Base-by-base conservation (phyloP, 2,888 invertebrate species). In the Acanthacorydalis orientalis region DNA sequence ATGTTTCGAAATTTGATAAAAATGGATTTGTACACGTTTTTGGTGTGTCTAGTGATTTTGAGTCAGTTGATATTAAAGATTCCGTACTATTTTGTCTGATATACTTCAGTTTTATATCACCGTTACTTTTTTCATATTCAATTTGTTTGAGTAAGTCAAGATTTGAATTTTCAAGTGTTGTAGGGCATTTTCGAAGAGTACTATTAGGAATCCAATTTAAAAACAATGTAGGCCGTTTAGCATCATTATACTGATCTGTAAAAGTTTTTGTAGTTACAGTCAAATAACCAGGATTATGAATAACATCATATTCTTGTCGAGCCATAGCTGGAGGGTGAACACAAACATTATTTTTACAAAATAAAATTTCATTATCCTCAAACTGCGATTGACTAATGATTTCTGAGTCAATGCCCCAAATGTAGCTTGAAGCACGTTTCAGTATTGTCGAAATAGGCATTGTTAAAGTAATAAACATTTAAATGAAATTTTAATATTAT, bases 341-440 rank as follows among this genome's bases (percentile, higher is more conserved):
- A 65, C 95, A 96, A 34, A 96, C 92, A 67, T 96, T 95, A 64
- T 96, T 96, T 69, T 95, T 96, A 67, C 88, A 87, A 64, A 86
- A 88, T 44, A 88, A 69, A 50, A 85, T 78, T 69, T 88, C 88
- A 59, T 87, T 87, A 65, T 88, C 85, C 62, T 83, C 81, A 60
- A 84, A 86, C 59, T 73, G 66, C 3, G 38, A 46, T 41, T 70
- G 72, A 52, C 70, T 72, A 57, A 74, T 77, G 51, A 74, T 72
- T 53, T 70, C 70, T 16, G 57, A 57, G 51, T 80, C 82, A 42
- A 75, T 69, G 43, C 86, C 84, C 48, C 85, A 69, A 58, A 87
- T 84, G 58, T 82, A 83, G 59, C 78, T 83, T 43, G 86, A 85
- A 37, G 87, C 87, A 57, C 82, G 78, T 59, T 77, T 82, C 33